Evolutionary conservation across 2,888 invertebrate species (phyloP).

Genomic region (Ditula angustiorana): DNA sequence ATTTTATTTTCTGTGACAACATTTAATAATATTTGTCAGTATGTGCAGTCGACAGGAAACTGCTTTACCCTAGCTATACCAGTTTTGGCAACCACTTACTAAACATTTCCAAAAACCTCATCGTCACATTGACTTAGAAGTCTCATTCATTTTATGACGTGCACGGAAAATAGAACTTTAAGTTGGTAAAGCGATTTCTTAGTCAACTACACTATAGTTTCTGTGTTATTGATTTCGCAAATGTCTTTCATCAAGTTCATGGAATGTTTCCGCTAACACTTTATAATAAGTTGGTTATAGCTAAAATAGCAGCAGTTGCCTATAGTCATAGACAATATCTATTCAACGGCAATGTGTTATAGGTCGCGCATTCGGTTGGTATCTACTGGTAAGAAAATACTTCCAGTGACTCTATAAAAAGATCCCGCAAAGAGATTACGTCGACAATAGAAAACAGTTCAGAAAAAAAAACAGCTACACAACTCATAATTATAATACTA

Average conservation of each 20-base stretch:
- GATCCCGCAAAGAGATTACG: background rate
- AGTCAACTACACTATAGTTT: no score
- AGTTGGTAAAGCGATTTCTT: no score
- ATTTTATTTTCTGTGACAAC: background rate
- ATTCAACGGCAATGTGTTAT: background rate
- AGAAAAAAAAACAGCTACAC: conserved; percentile 9
- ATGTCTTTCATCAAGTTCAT: background rate
- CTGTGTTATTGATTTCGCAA: background rate
- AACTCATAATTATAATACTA: conserved; percentile 33
- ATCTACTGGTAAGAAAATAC: no score
- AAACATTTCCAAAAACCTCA: no score
- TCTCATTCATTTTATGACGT: no score
- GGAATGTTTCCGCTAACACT: background rate
- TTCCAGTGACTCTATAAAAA: background rate
- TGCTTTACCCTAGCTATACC: no score
- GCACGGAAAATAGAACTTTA: no score
- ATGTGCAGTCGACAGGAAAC: no score
- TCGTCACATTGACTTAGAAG: no score
- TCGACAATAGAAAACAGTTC: background rate
- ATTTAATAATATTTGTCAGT: background rate
- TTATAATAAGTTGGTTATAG: background rate
- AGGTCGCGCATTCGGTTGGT: no score
- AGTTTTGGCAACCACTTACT: no score
- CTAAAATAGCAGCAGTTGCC: background rate
- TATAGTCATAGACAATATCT: background rate